Base-by-base conservation (phyloP, 2,888 invertebrate genomes). In the Myopa tessellatipennis region DNA sequence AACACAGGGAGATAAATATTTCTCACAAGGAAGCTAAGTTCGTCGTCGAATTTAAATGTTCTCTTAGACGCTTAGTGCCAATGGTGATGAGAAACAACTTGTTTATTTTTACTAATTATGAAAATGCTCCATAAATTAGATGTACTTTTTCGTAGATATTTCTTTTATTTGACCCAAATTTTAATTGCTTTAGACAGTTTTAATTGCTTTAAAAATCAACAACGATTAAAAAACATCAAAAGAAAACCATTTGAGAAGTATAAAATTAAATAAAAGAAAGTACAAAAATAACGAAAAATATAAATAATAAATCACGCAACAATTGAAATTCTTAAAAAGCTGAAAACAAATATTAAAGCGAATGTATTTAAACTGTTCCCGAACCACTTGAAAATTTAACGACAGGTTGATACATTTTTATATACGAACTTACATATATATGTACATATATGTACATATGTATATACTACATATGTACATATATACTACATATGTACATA, bases 21-120 rank as follows among this genome's bases (percentile, higher is more conserved):
- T 81, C 81, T 82, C 80, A 69, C 80, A 76, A 82, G 82, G 82
- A 82, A 82, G 82, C 82, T 79, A 78, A 77, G 80, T 80, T 45
- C 5, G 61, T 79, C 77, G 81, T 75, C 74, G 79, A 80, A 77
- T 78, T 45, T 10, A 10, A 45, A 45, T 45, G 6, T 10, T 45
- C 45, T 79, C 61, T 74, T 76, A 81, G 79, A 80, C 73, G 76
- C 78, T 81, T 79, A 78, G 82, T 82, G 82, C 82, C 82, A 79
- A 80, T 70, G 74, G 3, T 76, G 77, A 80, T 67, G 80, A 81
- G 81, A 79, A 71, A 81, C 81, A 81, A 3, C 26, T 26, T 26
- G 2, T 26, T 26, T 26, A 26, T 26, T 26, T 26, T 26, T 26
- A 26, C 26, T 26, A 26, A 26, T 26, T 26, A 26, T 26, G 1